Conservation (phyloP, 2,113 vertebrate genomes). For the Dipodomys spectabilis region DNA sequence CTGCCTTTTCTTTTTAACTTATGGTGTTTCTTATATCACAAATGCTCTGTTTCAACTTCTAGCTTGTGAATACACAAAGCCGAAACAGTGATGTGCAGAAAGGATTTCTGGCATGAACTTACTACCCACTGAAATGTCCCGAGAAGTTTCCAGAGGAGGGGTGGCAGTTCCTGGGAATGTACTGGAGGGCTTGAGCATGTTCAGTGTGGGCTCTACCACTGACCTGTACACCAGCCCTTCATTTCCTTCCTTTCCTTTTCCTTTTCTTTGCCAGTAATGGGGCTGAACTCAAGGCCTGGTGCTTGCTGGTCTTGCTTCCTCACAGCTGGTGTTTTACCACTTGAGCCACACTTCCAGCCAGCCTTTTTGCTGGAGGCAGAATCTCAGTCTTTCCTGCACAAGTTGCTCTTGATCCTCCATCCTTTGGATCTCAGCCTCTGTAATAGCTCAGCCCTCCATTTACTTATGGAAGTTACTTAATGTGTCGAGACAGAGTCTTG, state of each 20-base stretch:
- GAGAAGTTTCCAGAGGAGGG: not conserved
- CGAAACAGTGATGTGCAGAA: not conserved
- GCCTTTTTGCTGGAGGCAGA: too few relatives aligned
- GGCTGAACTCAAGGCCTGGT: too few relatives aligned
- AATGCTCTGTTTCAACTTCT: not conserved
- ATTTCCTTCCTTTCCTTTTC: not conserved
- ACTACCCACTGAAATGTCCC: not conserved
- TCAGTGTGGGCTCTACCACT: not conserved
- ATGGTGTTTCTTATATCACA: not conserved
- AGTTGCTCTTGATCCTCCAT: too few relatives aligned
- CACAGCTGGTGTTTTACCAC: too few relatives aligned
- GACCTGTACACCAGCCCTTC: too few relatives aligned
- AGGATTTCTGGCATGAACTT: not conserved
- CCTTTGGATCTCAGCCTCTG: too few relatives aligned
- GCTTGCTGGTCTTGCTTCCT: too few relatives aligned
- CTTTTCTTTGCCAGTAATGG: not conserved
- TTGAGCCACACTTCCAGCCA: too few relatives aligned
- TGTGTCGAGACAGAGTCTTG: too few relatives aligned
- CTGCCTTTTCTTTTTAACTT: not conserved
- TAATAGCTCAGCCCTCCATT: too few relatives aligned
- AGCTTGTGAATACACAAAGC: not conserved
- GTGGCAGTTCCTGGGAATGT: not conserved
- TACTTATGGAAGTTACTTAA: too few relatives aligned
- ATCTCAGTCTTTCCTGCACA: too few relatives aligned
- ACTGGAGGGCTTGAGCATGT: not conserved